Evolutionary conservation across 23 tunicate species (phyloP), one percentile per base, ranked within the genome.

Genomic region (Clavelina lepadiformis): DNA sequence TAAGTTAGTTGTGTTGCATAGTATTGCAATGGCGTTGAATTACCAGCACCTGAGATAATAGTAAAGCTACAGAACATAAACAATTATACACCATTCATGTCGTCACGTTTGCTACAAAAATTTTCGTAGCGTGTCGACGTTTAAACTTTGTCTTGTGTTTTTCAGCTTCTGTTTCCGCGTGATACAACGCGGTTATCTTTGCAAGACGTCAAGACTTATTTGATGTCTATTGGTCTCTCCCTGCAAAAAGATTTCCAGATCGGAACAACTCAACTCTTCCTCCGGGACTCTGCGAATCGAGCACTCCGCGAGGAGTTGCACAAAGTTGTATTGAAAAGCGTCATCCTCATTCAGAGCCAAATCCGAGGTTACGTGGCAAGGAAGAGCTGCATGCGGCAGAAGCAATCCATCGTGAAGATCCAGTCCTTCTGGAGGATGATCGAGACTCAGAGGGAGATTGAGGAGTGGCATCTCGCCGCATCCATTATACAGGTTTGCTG

Each of bases 381-480:
- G 31, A 41, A 68, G 73, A 21, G 25, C 33, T 76, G 46, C 73
- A 11, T 37, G 1, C 66, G 44, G 35, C 55, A 36, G 35, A 67
- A 58, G 22, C 67, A 29, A 3, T 73, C 82, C 30, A 73, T 58
- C 13, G 33, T 76, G 26, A 65, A 76, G 61, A 76, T 76, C 29
- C 82, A 76, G 73, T 76, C 82, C 32, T 54, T 65, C n/a, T 76
- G 62, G 71, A 35, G 82, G 11, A 76, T 76, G 82, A 46, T 65
- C 45, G 73, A 36, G 24, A 28, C 74, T 7, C 82, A 76, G 57
- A 52, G 51, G 24, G 52, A 5, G 73, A 76, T 76, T 32, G 82
- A 65, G 36, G 82, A 76, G 27, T 76, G 82, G 82, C 82, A 76
- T 56, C 31, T 60, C n/a, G 73, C 82, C 19, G 82, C 82, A 0